Percentiles rank a stretch among this genome's conserved stretches.
Conservation (phyloP, 2,888 invertebrate species). For the Lithophane semibrunnea region DNA sequence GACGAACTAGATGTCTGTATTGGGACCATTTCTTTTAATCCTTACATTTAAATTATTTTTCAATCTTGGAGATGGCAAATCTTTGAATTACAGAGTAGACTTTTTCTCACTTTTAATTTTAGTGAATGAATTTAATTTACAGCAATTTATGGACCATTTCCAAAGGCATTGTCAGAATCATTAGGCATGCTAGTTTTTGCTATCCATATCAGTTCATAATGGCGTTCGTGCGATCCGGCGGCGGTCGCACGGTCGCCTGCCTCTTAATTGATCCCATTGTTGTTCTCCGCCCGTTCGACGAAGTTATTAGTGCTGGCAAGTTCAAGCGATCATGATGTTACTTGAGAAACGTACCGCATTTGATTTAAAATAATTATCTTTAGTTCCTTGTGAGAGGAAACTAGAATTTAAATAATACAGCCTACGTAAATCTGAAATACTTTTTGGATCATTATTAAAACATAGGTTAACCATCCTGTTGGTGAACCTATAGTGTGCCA, state of each 20-base stretch:
- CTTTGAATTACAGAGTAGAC: background rate
- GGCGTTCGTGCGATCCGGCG: conserved; percentile 46
- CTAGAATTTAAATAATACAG: background rate
- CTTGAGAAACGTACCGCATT: conserved; percentile 38
- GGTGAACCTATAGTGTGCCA: conserved; percentile 1
- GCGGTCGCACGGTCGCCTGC: conserved; percentile 67
- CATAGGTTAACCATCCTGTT: background rate
- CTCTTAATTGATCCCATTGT: conserved; percentile 71
- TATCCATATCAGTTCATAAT: conserved; percentile 50
- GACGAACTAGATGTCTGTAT: background rate
- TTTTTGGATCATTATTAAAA: background rate
- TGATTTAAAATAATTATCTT: conserved; percentile 22
- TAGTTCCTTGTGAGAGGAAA: background rate
- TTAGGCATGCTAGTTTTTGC: conserved; percentile 54
- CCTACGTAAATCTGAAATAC: background rate
- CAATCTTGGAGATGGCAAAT: background rate
- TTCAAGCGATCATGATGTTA: conserved; percentile 58
- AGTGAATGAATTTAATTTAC: conserved; percentile 28
- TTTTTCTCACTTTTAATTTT: conserved; percentile 30
- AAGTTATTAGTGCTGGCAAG: conserved; percentile 64
- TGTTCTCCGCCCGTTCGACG: conserved; percentile 53
- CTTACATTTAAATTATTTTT: background rate
- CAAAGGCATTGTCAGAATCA: conserved; percentile 35
- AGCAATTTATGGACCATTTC: conserved; percentile 30
- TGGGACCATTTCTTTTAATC: background rate